Evolutionary conservation across 2,113 vertebrate genomes (phyloP).

Genomic region (Burhinus oedicnemus): DNA sequence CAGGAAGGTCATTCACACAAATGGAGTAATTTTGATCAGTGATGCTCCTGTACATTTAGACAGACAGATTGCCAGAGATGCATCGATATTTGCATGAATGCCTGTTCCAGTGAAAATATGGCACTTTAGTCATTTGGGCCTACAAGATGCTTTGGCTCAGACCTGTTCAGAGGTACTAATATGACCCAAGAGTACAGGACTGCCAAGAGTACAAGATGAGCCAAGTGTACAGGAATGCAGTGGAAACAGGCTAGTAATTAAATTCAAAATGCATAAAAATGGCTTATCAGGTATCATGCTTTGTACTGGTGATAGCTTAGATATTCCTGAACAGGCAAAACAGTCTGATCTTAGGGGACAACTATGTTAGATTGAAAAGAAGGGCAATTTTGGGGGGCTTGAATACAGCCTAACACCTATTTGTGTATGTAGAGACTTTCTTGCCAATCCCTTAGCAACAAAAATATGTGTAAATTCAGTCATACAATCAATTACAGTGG

Average conservation of each 20-base stretch:
- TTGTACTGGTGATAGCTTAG: not conserved
- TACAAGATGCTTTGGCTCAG: not conserved
- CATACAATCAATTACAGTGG: not conserved
- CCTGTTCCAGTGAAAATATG: not conserved
- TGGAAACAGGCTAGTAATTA: not conserved
- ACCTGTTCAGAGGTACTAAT: not conserved
- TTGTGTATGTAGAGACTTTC: not conserved
- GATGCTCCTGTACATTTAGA: not conserved
- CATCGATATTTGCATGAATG: not conserved
- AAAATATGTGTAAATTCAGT: not conserved
- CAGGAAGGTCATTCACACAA: not conserved
- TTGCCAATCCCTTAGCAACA: not conserved
- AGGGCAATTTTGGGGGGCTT: not conserved
- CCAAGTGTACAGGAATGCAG: not conserved
- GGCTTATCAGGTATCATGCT: not conserved
- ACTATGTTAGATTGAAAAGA: not conserved
- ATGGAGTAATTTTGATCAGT: not conserved
- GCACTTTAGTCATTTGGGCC: not conserved
- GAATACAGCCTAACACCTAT: not conserved
- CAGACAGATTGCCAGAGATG: not conserved
- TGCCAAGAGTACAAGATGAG: not conserved
- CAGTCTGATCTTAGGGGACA: not conserved
- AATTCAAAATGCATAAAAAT: not conserved
- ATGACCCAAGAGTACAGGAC: not conserved
- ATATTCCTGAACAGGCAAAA: not conserved